phyloP scores from a whole-genome alignment of 2,888 invertebrate species.

The Epinotia bilunana region DNA sequence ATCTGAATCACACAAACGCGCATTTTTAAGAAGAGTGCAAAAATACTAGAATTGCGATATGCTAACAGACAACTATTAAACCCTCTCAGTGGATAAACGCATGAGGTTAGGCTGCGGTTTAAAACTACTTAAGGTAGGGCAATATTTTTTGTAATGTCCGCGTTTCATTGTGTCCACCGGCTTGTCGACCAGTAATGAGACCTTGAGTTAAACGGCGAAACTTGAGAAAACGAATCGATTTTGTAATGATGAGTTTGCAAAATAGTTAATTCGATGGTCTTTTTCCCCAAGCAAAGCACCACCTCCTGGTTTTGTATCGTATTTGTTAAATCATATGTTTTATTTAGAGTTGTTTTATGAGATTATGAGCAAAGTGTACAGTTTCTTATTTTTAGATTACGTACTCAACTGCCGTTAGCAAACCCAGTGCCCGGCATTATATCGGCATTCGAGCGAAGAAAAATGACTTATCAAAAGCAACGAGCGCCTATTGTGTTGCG shows the following conservation, averaged over 20 bases:
- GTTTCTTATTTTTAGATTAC: conserved; percentile 1
- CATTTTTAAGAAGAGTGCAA: no score
- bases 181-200: conserved; percentile 4
- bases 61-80: not conserved
- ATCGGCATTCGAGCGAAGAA: conserved; percentile 41
- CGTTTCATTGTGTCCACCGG: not conserved
- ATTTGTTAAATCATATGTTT: not conserved
- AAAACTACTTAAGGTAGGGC: not conserved
- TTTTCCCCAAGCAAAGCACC: not conserved
- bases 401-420: not conserved
- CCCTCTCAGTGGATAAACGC: not conserved
- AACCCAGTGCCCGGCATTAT: conserved; percentile 1
- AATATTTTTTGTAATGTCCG: not conserved
- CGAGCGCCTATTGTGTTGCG: conserved; percentile 8
- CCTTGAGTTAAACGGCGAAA: conserved; percentile 27
- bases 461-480: conserved; percentile 34
- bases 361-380: no score
- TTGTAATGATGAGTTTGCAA: conserved; percentile 11
- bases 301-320: not conserved
- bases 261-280: conserved; percentile 12
- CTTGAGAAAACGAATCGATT: conserved; percentile 22
- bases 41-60: not conserved
- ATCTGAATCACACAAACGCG: no score
- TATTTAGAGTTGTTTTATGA: not conserved
- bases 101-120: not conserved